Percentiles rank a stretch among this genome's conserved stretches.
Conservation (phyloP, 2,113 vertebrate species). For the Melierax canorus region DNA sequence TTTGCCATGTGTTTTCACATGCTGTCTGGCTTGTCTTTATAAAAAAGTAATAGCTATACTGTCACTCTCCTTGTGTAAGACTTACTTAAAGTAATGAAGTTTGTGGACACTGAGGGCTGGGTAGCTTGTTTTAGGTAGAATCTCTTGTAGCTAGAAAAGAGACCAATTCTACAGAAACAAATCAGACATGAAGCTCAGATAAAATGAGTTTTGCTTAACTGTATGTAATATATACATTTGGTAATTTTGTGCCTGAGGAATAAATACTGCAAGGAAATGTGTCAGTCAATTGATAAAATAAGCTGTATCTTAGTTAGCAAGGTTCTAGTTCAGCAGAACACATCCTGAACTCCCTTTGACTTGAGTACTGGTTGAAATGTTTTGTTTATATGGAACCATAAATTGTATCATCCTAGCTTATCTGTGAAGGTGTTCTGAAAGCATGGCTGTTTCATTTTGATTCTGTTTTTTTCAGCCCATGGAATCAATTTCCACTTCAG, state of each 20-base stretch:
- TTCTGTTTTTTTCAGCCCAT: conserved; percentile 34
- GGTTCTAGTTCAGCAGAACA: background rate
- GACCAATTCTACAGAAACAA: background rate
- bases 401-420: background rate
- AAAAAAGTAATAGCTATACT: background rate
- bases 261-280: background rate
- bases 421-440: background rate
- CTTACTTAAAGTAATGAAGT: background rate
- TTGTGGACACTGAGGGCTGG: background rate
- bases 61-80: background rate
- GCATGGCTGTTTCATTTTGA: conserved; percentile 2
- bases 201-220: background rate
- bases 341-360: background rate
- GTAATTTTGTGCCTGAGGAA: background rate
- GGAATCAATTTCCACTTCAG: conserved; percentile 20
- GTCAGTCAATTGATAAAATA: background rate
- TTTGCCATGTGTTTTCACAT: background rate
- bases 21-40: background rate
- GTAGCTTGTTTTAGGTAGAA: background rate
- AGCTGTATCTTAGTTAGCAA: background rate
- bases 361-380: background rate
- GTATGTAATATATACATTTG: background rate
- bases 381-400: background rate
- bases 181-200: background rate
- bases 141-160: background rate